Evolutionary conservation across 2,113 vertebrate species (phyloP).

Genomic region (Corythoichthys haematopterus): DNA sequence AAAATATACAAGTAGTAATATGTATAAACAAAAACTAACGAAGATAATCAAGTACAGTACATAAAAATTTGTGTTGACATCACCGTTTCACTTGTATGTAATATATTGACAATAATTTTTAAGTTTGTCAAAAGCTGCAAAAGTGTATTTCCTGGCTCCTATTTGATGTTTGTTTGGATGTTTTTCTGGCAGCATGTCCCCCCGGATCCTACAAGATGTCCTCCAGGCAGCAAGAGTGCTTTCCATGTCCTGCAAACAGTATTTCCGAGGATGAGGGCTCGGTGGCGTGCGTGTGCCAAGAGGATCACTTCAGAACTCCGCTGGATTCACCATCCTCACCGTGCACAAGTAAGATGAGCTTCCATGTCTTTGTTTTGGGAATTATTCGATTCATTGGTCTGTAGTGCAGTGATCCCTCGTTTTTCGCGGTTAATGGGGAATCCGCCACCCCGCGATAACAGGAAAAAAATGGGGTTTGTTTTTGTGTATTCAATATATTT

Average conservation of each 20-base stretch:
- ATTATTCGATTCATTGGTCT: no score
- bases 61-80: no score
- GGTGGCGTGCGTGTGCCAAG: constrained; percentile 82
- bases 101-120: neutral
- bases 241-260: constrained; percentile 87
- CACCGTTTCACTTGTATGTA: no score
- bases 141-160: neutral
- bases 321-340: constrained; percentile 85
- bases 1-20: no score
- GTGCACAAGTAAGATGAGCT: constrained; percentile 79
- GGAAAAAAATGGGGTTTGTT: no score
- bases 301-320: constrained; percentile 85
- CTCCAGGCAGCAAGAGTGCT: constrained; percentile 82
- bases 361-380: neutral
- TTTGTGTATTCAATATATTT: no score
- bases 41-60: no score
- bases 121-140: neutral
- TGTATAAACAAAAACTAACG: no score
- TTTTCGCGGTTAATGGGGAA: no score
- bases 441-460: no score
- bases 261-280: constrained; percentile 85
- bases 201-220: constrained; percentile 89
- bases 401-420: no score
- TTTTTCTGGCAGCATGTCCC: constrained; percentile 79
- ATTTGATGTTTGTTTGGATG: constrained; percentile 11